Conservation (phyloP, 1,140 invertebrate genomes). For the Caenorhabditis remanei region DNA sequence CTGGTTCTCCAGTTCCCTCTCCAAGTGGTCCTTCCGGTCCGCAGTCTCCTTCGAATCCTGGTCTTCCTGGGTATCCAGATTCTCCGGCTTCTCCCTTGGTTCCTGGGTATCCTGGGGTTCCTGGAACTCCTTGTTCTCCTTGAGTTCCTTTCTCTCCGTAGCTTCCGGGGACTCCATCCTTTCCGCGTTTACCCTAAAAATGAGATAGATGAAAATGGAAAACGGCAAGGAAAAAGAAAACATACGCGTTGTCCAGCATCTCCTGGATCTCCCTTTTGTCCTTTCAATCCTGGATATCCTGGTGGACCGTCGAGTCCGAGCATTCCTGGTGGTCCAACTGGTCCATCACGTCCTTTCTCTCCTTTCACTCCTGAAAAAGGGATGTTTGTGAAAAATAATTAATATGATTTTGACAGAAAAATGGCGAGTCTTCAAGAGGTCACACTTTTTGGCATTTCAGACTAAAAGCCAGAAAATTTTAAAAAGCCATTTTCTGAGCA, state of each 20-base stretch:
- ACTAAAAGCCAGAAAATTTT: no score
- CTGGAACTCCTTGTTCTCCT: conserved; percentile 68
- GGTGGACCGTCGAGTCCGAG: conserved; percentile 74
- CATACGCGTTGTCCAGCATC: conserved; percentile 72
- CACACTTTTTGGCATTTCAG: no score
- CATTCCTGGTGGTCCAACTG: conserved; percentile 71
- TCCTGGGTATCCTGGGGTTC: conserved; percentile 67
- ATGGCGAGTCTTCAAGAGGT: no score
- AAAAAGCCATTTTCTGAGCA: no score
- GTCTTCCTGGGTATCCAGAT: conserved; percentile 73
- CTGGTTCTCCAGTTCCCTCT: conserved; percentile 68
- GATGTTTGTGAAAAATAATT: not conserved
- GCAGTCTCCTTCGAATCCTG: conserved; percentile 74
- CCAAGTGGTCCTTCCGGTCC: conserved; percentile 75
- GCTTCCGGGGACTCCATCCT: conserved; percentile 70
- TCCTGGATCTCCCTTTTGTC: conserved; percentile 76
- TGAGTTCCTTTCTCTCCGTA: conserved; percentile 66
- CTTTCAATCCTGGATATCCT: conserved; percentile 75
- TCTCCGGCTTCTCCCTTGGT: conserved; percentile 74
- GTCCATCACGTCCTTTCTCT: conserved; percentile 76
- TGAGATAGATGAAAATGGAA: not conserved
- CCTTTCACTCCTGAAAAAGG: conserved; percentile 70
- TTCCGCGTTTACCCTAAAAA: conserved; percentile 73
- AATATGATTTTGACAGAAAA: no score
- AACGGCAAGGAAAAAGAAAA: not conserved